Evolutionary conservation across 2,113 vertebrate genomes (phyloP), one percentile per base, ranked within the genome.

Genomic region (Podiceps cristatus): DNA sequence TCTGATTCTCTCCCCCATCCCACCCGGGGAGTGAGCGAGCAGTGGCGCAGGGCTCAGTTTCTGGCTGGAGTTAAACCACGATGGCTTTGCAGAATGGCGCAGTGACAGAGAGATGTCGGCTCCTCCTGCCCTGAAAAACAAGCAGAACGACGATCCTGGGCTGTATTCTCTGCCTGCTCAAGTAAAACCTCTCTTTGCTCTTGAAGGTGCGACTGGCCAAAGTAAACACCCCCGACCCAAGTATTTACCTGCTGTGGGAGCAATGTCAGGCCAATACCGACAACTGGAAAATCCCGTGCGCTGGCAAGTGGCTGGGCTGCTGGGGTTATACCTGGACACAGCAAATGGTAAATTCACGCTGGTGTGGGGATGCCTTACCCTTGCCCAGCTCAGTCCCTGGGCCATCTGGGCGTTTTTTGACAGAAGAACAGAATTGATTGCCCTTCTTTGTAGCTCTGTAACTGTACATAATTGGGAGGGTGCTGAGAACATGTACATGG

Each of bases 381-480:
- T 73, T 3, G 0, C 19, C 64, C 37, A 29, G 22, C 29, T 13
- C 0, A 0, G 23, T 22, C 23, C 23, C 59, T 24, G 12, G n/a
- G 74, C 25, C 15, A 2, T 3, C 17, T 27, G 27, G 47, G 28
- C 5, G 2, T 4, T 76, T 52, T 63, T 76, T 76, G 68, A 24
- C n/a, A 90, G 58, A 33, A 56, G 10, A 63, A 28, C 6, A 67
- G 52, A 49, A 24, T 7, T 24, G 18, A 49, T 77, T n/a, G 27
- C 18, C 64, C 22, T 50, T 23, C 50, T 64, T 58, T 72, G 35
- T 71, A 66, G 35, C 17, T 74, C 42, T 66, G 66, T 37, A 68
- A 63, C 14, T 33, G 27, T 16, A 11, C 1, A 1, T 66, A 63
- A 44, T 6, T 58, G 64, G 37, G 53, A 93, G 29, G 56, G 49